phyloP scores from a whole-genome alignment of 2,888 invertebrate genomes.

The Coronaproctus castanopsis region DNA sequence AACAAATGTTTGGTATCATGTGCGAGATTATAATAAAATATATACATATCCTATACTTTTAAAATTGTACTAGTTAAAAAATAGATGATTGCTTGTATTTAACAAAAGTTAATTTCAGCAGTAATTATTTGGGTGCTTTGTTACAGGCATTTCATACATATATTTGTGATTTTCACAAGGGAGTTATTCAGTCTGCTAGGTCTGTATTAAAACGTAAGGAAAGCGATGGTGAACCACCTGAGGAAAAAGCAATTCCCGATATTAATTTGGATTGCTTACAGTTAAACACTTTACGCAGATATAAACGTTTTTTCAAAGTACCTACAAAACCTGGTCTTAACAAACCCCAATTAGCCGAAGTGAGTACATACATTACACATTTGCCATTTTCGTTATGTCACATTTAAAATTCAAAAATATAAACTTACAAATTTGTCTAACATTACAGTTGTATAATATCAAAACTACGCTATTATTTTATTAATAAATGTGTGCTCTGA shows the following conservation, averaged over 20 bases:
- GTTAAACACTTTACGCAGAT: slow-evolving; percentile 78
- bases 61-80: background rate
- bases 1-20: background rate
- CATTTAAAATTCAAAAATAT: no score
- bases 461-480: no score
- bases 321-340: slow-evolving; percentile 77
- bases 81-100: background rate
- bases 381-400: slow-evolving; percentile 7
- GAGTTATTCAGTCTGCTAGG: slow-evolving; percentile 85
- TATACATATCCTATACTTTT: background rate
- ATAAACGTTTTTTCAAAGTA: slow-evolving; percentile 84
- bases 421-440: no score
- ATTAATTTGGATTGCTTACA: slow-evolving; percentile 85
- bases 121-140: background rate
- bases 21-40: background rate
- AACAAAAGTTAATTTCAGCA: background rate
- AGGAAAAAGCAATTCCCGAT: slow-evolving; percentile 76
- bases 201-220: slow-evolving; percentile 78
- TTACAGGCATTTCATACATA: no score
- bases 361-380: slow-evolving; percentile 31
- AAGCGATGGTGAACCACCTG: slow-evolving; percentile 84
- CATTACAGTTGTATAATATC: no score
- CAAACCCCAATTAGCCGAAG: slow-evolving; percentile 88
- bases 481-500: no score
- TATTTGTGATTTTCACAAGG: slow-evolving; percentile 91